Base-by-base conservation (phyloP, 2,113 vertebrate genomes). In the Cettia cetti region DNA sequence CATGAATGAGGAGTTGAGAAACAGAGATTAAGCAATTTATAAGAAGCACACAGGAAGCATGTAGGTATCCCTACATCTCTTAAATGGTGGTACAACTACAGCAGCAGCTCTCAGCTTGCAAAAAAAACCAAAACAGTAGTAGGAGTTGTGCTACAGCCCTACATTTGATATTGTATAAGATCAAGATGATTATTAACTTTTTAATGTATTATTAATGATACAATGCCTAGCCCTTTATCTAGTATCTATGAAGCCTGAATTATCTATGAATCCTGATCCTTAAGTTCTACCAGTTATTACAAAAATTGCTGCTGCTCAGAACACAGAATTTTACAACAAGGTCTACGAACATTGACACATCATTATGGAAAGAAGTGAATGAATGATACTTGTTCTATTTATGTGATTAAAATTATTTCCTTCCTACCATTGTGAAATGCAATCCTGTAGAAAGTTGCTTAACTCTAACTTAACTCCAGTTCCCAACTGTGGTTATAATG, bases 21-120 rank as follows among this genome's bases (percentile, higher is more conserved):
- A 95, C 6, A 57, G 74, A 66, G 71, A 90, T 95, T 65, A 96
- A 70, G 90, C 85, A 90, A 93, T 83, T 85, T 60, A 42, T 61
- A 84, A 42, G 1, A 91, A 94, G 93, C 91, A 95, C 82, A 77
- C 71, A 91, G 82, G 94, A 95, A 97, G 60, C 12, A 7, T 60
- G 63, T 91, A 90, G 63, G 90, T 91, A 76, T 91, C 65, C 66
- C 66, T 76, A 8, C 30, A 37, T 65, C 75, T 88, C 82, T 65
- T 80, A 39, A 86, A 76, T 93, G 59, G 54, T 93, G 84, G 84
- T 87, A 82, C 78, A 95, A 90, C 45, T 50, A 57, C 42, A 87
- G 56, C 70, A 90, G 74, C n/a, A 90, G 63, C 82, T 65, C 63
- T 53, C 68, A 69, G 42, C 56, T 69, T 64, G 53, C n/a, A 40